These are phyloP conservation scores for Melinaea marsaeus DNA, from an alignment of 2,888 invertebrate species.

Conservation along the genomic window DNA sequence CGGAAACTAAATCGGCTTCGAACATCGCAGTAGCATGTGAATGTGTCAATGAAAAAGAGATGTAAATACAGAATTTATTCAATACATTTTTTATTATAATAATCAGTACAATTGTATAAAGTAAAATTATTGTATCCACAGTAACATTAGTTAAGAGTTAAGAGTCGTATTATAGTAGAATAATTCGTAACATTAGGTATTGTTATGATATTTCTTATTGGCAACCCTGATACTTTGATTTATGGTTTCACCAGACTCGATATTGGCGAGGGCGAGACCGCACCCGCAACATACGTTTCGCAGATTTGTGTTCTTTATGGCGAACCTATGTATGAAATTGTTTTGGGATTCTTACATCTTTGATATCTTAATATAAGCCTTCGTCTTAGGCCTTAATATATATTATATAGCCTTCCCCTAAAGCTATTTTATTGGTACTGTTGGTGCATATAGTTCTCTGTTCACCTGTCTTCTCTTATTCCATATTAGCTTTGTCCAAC, in stretches of 20 bases:
- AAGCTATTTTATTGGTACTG: too few species aligned
- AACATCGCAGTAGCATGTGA: constrained; percentile 12
- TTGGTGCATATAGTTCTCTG: too few species aligned
- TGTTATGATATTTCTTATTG: background rate
- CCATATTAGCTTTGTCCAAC: too few species aligned
- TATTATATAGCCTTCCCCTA: constrained; percentile 1
- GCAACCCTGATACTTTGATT: constrained; percentile 42
- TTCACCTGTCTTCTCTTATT: too few species aligned
- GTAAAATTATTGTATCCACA: too few species aligned
- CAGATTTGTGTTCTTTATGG: constrained; percentile 4
- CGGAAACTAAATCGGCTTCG: constrained; percentile 41
- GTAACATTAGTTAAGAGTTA: too few species aligned
- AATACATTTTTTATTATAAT: too few species aligned
- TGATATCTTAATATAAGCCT: background rate
- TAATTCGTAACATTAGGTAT: background rate
- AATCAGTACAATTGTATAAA: too few species aligned
- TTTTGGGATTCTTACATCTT: constrained; percentile 1
- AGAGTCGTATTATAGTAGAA: too few species aligned
- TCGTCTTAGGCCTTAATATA: background rate
- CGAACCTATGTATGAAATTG: background rate
- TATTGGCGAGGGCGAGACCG: constrained; percentile 39
- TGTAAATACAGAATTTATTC: too few species aligned
- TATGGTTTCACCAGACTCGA: constrained; percentile 47
- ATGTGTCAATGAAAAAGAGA: too few species aligned
- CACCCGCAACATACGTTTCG: constrained; percentile 52